Evolutionary conservation across 2,797 vertebrate species (phyloP), one percentile per base, ranked within the genome.

Genomic region (Enteromius thamalakanensis): DNA sequence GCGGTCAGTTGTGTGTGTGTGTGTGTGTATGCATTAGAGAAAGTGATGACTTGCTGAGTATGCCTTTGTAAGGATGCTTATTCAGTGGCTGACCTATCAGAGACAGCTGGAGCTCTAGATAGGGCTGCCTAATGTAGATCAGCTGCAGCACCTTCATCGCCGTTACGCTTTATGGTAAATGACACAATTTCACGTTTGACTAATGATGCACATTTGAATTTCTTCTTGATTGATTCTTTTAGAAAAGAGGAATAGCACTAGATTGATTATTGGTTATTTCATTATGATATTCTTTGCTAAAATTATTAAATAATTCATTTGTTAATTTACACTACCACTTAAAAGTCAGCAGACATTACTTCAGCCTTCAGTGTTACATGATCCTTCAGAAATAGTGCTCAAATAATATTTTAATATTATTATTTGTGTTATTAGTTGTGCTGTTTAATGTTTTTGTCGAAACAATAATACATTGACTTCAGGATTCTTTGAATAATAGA

Each of bases 81-180:
- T 60, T 69, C 34, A 32, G 49, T 45, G 37, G 51, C 67, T 70
- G 67, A 58, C 67, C 67, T 29, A 80, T 70, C 37, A 71, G 51
- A 60, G 51, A 69, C 79, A 45, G 67, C 79, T 45, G 37, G 49
- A 76, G 72, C 81, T 32, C 49, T 55, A 26, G 23, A 68, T 45
- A 45, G 47, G 7, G 85, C 84, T 82, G 9, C 89, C 89, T 90
- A 80, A 92, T 92, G 90, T 89, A 90, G 89, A 82, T 67, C 90
- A 91, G 89, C 89, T 90, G 87, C 81, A 87, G 85, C 91, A 91
- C 88, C 85, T 90, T 85, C 83, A 81, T 82, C 85, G 71, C 62
- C 9, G 8, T 51, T 64, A 62, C 60, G n/a, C 75, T 42, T 67
- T 3, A 9, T 53, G 55, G 53, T 29, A 64, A 75, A 60, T 69